Evolutionary conservation across 2,797 vertebrate species (phyloP).

Genomic region (Lacerta viridis): DNA sequence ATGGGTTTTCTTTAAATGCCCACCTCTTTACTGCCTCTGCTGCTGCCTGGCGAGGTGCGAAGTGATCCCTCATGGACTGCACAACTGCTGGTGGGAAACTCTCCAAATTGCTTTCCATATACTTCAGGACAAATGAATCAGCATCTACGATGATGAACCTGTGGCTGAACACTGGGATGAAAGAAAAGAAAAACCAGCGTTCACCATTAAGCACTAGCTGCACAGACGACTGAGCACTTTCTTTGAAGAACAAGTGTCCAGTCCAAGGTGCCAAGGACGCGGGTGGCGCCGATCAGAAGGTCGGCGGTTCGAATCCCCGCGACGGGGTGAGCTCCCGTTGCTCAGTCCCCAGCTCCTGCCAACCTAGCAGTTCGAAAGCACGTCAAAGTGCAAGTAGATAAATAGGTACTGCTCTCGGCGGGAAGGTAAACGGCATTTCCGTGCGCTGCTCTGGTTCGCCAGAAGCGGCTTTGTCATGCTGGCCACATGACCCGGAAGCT

Average conservation of each 20-base stretch:
- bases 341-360: too few relatives aligned
- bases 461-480: too few relatives aligned
- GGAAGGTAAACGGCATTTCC: too few relatives aligned
- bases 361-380: too few relatives aligned
- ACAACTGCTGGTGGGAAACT: slow-evolving; percentile 84
- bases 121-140: slow-evolving; percentile 87
- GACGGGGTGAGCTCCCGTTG: too few relatives aligned
- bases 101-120: slow-evolving; percentile 85
- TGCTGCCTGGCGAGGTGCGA: slow-evolving; percentile 52
- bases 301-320: too few relatives aligned
- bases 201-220: slow-evolving; percentile 17
- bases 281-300: too few relatives aligned
- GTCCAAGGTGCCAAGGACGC: background rate
- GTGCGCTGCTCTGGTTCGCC: too few relatives aligned
- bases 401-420: too few relatives aligned
- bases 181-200: slow-evolving; percentile 33
- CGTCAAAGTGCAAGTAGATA: too few relatives aligned
- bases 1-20: background rate
- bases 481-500: too few relatives aligned
- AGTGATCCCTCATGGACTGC: slow-evolving; percentile 80
- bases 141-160: slow-evolving; percentile 88
- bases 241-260: background rate
- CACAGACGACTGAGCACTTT: background rate
- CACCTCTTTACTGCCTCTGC: slow-evolving; percentile 70
- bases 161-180: slow-evolving; percentile 87